Conservation (phyloP, 2,113 vertebrate genomes). For the Onychorhynchus coronatus region DNA sequence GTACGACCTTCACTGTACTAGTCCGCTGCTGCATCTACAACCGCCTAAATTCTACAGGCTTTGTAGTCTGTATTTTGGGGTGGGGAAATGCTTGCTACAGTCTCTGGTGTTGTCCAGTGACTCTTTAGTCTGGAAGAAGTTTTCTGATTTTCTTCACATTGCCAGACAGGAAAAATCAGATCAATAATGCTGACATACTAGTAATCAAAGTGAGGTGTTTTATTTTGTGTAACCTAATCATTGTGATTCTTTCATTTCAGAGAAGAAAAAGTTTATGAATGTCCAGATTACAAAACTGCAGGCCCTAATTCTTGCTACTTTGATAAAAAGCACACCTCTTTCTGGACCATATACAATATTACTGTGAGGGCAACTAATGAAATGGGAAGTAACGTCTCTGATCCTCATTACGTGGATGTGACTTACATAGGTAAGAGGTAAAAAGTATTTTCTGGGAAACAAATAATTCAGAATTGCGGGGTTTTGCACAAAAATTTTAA, state of each 20-base stretch:
- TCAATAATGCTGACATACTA: not conserved
- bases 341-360: slow-evolving; percentile 91
- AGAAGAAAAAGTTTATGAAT: slow-evolving; percentile 76
- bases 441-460: not conserved
- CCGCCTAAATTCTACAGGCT: not conserved
- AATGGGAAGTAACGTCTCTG: slow-evolving; percentile 80
- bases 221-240: not conserved
- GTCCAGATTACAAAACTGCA: slow-evolving; percentile 86
- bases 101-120: not conserved
- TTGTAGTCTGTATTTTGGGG: not conserved
- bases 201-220: not conserved
- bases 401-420: slow-evolving; percentile 84
- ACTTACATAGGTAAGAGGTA: slow-evolving; percentile 81
- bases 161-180: not conserved
- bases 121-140: not conserved
- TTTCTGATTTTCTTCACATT: not conserved
- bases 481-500: not conserved
- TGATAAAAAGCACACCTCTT: slow-evolving; percentile 84
- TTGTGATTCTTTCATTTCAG: slow-evolving; percentile 70
- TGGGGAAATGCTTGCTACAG: not conserved
- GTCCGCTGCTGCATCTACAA: not conserved
- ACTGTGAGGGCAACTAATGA: slow-evolving; percentile 86
- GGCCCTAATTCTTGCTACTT: slow-evolving; percentile 94
- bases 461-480: not conserved
- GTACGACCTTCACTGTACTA: not conserved